Conservation (phyloP, 2,113 vertebrate species). For the Fukomys damarensis region DNA sequence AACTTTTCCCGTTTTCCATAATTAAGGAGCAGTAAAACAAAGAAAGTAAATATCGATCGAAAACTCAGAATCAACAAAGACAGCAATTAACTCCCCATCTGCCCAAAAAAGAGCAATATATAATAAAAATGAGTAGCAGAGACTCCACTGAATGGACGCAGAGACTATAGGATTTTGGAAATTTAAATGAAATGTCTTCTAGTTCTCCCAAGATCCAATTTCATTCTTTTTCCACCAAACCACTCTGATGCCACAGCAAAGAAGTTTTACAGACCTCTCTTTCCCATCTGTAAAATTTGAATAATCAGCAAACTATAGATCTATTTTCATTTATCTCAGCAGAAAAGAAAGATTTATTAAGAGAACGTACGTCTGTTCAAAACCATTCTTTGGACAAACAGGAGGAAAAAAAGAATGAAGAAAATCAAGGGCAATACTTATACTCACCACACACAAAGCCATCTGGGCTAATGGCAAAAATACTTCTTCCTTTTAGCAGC, state of each 20-base stretch:
- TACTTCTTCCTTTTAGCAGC: conserved; percentile 93
- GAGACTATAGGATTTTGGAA: neutral
- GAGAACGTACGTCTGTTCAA: neutral
- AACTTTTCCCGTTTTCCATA: neutral
- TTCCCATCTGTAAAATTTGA: conserved; percentile 34
- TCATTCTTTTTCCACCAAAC: neutral
- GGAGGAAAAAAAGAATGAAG: neutral
- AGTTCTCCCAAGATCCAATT: neutral
- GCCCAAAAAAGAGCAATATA: neutral
- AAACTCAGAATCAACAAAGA: neutral
- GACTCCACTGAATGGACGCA: neutral
- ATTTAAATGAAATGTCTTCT: neutral
- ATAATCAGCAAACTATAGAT: neutral
- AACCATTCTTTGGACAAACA: conserved; percentile 28
- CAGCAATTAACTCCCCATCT: neutral
- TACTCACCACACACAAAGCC: conserved; percentile 97
- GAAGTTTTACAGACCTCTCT: neutral
- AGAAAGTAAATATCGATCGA: neutral
- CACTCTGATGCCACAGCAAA: conserved; percentile 19
- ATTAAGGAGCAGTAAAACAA: neutral
- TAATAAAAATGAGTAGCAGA: neutral
- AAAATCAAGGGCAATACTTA: neutral
- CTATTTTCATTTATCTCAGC: conserved; percentile 14
- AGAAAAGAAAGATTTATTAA: conserved; percentile 50
- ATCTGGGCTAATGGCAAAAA: conserved; percentile 93